Conservation (phyloP, 2,888 invertebrate genomes). For the Cephonodes hylas region DNA sequence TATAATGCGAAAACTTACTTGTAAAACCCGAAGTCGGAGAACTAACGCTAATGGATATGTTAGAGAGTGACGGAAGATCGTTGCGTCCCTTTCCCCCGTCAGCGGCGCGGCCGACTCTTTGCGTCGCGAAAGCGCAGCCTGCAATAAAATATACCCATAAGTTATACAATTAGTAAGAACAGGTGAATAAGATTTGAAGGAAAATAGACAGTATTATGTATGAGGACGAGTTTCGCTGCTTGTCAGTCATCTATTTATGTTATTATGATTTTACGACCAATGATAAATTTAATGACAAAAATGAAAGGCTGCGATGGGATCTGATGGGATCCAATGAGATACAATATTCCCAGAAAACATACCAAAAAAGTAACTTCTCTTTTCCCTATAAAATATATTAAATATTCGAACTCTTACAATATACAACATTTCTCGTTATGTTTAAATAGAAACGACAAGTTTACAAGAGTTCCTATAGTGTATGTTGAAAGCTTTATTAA, state of each 20-base stretch:
- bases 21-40: constrained; percentile 79
- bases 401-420: no score
- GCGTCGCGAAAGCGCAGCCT: constrained; percentile 77
- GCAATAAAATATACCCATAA: constrained; percentile 38
- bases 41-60: constrained; percentile 82
- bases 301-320: no score
- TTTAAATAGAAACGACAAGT: not conserved
- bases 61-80: constrained; percentile 63
- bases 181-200: no score
- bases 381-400: no score
- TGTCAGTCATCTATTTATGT: no score
- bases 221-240: no score
- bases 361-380: no score
- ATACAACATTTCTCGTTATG: not conserved
- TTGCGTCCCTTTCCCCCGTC: constrained; percentile 68
- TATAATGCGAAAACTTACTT: constrained; percentile 58
- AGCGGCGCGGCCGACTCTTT: constrained; percentile 81
- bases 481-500: not conserved
- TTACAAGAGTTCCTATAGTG: not conserved
- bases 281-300: no score
- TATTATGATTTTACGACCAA: no score
- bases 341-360: no score
- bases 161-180: not conserved
- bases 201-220: no score
- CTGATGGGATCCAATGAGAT: no score